Base-by-base conservation (phyloP, 2,888 invertebrate species). In the Odontocolon sp. region DNA sequence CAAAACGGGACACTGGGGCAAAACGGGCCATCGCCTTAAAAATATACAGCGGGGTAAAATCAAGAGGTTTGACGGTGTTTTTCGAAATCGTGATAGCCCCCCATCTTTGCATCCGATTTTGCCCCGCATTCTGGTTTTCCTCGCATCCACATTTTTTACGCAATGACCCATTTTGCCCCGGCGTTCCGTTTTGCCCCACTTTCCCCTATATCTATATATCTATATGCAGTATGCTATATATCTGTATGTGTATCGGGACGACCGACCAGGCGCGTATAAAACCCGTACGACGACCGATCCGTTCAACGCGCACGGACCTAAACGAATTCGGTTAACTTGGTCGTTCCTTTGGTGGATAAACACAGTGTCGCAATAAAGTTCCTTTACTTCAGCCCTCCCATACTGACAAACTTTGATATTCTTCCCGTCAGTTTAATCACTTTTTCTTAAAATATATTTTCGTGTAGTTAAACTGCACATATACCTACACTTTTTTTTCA, bases 251-350 rank as follows among this genome's bases (percentile, higher is more conserved):
- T 56, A 47, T 50, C 1, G 40, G 52, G 28, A 26, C 16, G 26
- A 18, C 21, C 45, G 36, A 21, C 38, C 16, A 50, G 50, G 11
- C 38, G 61, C 50, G 18, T 72, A 64, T 68, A 77, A 77, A 77
- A 77, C 63, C 68, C 63, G 77, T 71, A 56, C 47, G 71, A 67
- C 76, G 76, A 67, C 54, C 67, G 56, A 61, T 38, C 31, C 73
- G 68, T 56, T 56, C 47, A 50, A 61, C 38, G 59, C 40, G 16
- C 56, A 28, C 57, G 50, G 68, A 72, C 67, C 77, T 77, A 77
- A 77, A 77, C 77, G 77, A 77, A 77, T 77, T 77, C 77, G 77
- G 77, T 77, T 77, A 77, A 77, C 77, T 77, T 77, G 63, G 68
- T 72, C 72, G 77, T 77, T 72, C 72, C 64, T 77, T n/a, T n/a